Base-by-base conservation (phyloP, 2,797 vertebrate genomes). In the Mormyrus proboscirostris region DNA sequence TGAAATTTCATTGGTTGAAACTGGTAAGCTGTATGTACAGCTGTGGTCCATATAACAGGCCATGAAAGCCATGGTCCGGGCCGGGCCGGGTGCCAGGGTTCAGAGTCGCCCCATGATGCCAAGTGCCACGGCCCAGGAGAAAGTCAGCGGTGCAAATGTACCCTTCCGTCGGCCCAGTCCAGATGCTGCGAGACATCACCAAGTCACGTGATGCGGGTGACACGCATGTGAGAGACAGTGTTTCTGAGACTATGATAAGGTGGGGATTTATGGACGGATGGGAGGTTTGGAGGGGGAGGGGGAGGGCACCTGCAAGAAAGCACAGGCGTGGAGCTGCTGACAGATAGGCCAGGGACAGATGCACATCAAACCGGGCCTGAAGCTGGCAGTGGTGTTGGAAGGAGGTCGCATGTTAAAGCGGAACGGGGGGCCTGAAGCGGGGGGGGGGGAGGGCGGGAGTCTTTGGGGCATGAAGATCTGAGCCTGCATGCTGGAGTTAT, bases 261-360 rank as follows among this genome's bases (percentile, higher is more conserved):
- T 41, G 33, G 69, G 69, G 14, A 76, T 38, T 38, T 38, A 44
- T 7, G 53, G 25, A 47, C 29, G 49, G 65, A n/a, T n/a, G 44
- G 82, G 29, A 4, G 22, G 19, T 10, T 51, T 41, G 82, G 53
- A 90, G 90, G 92, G 92, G 92, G 88, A 33, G 49, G 55, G 90
- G 91, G 92, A 91, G 90, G 91, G 91, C 90, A 91, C 90, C 44
- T 92, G 92, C 92, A 86, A 92, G 89, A 94, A 91, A 91, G 84
- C 93, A 94, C 96, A 96, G 94, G 95, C 96, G 94, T 95, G 94
- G 91, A 93, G 91, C 91, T 93, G 94, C 91, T 96, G 95, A 96
- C 88, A 92, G 95, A 96, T 94, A 93, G 94, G 91, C 93, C 90
- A 88, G 91, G 85, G 91, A 94, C 95, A 96, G 94, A 95, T 96